A percentile compares a stretch with the other conserved stretches of the same genome.
Conservation (phyloP, 2,888 invertebrate species). For the Labia minor region DNA sequence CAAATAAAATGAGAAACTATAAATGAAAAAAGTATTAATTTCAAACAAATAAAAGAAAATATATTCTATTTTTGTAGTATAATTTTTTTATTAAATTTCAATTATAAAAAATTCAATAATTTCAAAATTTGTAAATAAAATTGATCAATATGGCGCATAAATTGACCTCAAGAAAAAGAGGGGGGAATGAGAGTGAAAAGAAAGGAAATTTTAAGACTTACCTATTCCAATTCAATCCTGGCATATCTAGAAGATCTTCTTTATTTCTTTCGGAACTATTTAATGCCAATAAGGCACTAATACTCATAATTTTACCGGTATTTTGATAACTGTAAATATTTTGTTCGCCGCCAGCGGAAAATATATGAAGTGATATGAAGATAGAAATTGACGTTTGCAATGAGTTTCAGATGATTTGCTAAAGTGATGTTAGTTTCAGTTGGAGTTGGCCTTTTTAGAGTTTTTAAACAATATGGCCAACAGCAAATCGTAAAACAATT, state of each 20-base stretch:
- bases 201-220: constrained; percentile 20
- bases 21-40: no score
- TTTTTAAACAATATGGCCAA: not conserved
- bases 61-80: no score
- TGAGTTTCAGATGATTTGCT: not conserved
- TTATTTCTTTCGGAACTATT: constrained; percentile 24
- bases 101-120: no score
- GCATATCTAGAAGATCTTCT: constrained; percentile 26
- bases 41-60: no score
- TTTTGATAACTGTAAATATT: constrained; percentile 9
- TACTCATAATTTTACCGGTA: constrained; percentile 25
- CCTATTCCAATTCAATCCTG: constrained; percentile 24
- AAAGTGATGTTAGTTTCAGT: not conserved
- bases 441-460: not conserved
- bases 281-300: constrained; percentile 26
- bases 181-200: not conserved
- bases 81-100: no score
- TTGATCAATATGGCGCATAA: constrained; percentile 21
- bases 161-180: constrained; percentile 18
- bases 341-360: not conserved
- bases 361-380: not conserved
- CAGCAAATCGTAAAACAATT: no score
- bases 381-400: not conserved
- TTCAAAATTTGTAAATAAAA: no score
- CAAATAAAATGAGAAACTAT: no score